phyloP scores from a whole-genome alignment of 2,113 vertebrate species.

The Notothenia rossii region DNA sequence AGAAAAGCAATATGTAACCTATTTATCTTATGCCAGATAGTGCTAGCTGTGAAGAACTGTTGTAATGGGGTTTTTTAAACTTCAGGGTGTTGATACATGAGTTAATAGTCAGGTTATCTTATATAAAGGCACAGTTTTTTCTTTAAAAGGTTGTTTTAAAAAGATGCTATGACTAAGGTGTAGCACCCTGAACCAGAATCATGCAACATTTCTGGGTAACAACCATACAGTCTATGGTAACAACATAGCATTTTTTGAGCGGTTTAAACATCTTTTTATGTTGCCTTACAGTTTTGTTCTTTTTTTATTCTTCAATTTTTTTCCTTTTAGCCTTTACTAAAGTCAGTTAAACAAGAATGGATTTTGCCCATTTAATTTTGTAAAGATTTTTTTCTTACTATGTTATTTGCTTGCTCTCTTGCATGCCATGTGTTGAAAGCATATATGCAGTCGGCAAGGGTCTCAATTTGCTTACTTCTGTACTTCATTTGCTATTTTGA shows the following conservation, averaged over 20 bases:
- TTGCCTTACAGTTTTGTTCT: neutral
- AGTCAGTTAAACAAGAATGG: neutral
- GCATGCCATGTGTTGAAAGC: neutral
- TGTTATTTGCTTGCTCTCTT: neutral
- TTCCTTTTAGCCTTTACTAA: neutral
- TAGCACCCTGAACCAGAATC: neutral
- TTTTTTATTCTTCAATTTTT: neutral
- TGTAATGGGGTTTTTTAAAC: conserved; percentile 9
- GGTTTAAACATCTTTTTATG: no score
- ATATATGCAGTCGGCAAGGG: neutral
- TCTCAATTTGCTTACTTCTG: no score
- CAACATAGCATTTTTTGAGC: neutral
- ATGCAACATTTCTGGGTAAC: neutral
- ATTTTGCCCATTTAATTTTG: neutral
- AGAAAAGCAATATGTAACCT: conserved; percentile 42
- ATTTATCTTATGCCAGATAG: conserved; percentile 56
- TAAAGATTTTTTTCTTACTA: neutral
- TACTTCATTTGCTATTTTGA: no score
- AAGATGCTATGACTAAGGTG: neutral
- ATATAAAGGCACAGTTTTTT: neutral
- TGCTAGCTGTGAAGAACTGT: conserved; percentile 8
- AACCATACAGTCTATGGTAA: no score
- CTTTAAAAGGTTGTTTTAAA: neutral
- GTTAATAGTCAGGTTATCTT: neutral
- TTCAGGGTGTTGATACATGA: neutral